phyloP scores from a whole-genome alignment of 2,113 vertebrate species.

The Forbesichthys agassizii region DNA sequence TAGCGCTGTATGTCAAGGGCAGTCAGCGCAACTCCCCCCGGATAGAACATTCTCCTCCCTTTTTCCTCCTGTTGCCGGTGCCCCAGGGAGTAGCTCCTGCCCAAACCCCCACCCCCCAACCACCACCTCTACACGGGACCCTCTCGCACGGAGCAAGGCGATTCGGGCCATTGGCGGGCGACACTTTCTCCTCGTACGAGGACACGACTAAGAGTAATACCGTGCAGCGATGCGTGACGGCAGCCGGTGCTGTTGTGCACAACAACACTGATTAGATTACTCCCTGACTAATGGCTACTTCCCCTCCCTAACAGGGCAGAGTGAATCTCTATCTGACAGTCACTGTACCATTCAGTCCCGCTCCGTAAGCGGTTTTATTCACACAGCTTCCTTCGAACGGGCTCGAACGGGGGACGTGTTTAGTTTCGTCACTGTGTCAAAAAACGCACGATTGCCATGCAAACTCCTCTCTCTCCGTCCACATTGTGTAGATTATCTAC shows the following conservation, averaged over 20 bases:
- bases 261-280: conserved; percentile 73
- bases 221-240: conserved; percentile 51
- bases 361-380: conserved; percentile 51
- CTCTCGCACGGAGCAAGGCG: conserved; percentile 21
- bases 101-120: neutral
- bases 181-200: conserved; percentile 42
- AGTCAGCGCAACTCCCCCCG: conserved; percentile 14
- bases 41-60: neutral
- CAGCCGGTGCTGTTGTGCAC: conserved; percentile 66
- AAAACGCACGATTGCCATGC: too few relatives aligned
- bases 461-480: too few relatives aligned
- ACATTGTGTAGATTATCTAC: too few relatives aligned
- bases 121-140: conserved; percentile 18
- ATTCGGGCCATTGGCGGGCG: neutral
- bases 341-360: conserved; percentile 55
- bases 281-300: conserved; percentile 70
- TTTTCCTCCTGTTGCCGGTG: conserved; percentile 3
- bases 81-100: neutral
- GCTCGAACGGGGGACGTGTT: neutral
- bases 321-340: conserved; percentile 72
- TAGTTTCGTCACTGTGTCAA: too few relatives aligned
- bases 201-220: conserved; percentile 72
- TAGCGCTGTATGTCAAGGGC: conserved; percentile 20
- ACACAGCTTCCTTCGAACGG: conserved; percentile 37
- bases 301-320: conserved; percentile 63